phyloP scores from a whole-genome alignment of 2,797 vertebrate genomes.

The Benthosema pterotum region DNA sequence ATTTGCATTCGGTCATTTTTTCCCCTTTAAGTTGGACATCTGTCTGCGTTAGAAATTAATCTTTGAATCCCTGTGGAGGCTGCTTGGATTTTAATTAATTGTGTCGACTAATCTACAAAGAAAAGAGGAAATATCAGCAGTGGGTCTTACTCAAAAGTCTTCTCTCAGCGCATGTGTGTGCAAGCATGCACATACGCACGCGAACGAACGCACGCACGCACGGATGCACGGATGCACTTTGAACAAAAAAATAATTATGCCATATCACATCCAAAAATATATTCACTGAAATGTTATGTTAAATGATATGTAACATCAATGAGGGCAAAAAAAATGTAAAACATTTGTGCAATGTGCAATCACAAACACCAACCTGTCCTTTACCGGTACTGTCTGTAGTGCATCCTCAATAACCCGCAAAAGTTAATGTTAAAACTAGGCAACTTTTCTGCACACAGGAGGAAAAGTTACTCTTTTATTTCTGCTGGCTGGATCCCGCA shows the following conservation, averaged over 20 bases:
- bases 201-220: too few species aligned
- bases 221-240: too few species aligned
- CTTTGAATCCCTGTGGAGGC: constrained; percentile 64
- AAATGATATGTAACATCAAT: too few species aligned
- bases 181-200: too few species aligned
- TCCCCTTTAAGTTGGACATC: constrained; percentile 79
- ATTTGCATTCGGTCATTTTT: constrained; percentile 80
- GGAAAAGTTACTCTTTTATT: constrained; percentile 42
- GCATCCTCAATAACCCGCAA: constrained; percentile 58
- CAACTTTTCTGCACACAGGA: constrained; percentile 52
- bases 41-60: constrained; percentile 82
- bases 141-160: constrained; percentile 10
- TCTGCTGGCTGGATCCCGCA: constrained; percentile 38
- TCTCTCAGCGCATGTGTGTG: too few species aligned
- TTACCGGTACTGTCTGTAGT: not conserved
- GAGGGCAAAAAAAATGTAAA: too few species aligned
- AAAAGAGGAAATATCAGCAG: constrained; percentile 37
- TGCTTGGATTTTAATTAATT: constrained; percentile 79
- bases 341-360: too few species aligned
- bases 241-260: too few species aligned
- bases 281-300: not conserved
- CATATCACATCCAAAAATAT: not conserved
- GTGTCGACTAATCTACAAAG: constrained; percentile 63
- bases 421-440: constrained; percentile 19
- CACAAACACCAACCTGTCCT: too few species aligned